phyloP scores from a whole-genome alignment of 2,888 invertebrate species.

The Neoaliturus tenellus region DNA sequence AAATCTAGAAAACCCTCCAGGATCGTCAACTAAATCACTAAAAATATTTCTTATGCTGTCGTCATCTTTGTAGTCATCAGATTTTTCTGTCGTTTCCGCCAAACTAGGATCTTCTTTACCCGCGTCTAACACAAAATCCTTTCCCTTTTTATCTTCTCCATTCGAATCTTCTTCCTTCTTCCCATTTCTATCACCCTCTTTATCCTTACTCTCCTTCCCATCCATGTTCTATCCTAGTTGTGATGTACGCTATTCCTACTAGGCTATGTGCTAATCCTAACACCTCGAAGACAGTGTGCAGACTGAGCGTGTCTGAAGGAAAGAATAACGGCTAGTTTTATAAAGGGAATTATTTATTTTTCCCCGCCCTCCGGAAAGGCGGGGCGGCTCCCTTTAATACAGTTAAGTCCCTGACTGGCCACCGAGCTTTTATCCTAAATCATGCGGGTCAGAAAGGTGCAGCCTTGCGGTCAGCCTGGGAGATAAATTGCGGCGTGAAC shows the following conservation, averaged over 20 bases:
- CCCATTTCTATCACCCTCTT: background rate
- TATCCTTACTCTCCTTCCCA: background rate
- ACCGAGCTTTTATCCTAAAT: slow-evolving; percentile 20
- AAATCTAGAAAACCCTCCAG: background rate
- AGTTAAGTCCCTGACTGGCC: slow-evolving; percentile 24
- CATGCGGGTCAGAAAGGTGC: background rate
- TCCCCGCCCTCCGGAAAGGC: slow-evolving; percentile 29
- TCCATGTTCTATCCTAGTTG: background rate
- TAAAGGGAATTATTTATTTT: slow-evolving; percentile 48
- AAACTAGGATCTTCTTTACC: background rate
- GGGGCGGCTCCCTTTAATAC: slow-evolving; percentile 41
- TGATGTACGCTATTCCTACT: background rate
- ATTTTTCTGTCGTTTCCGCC: background rate
- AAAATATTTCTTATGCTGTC: background rate
- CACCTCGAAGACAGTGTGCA: background rate
- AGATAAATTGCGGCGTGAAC: slow-evolving; percentile 1
- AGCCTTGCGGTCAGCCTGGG: slow-evolving; percentile 6
- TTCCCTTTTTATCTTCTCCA: background rate
- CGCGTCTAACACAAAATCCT: background rate
- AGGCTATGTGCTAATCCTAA: background rate
- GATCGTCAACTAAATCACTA: slow-evolving; percentile 1
- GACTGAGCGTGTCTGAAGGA: background rate
- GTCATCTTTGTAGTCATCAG: background rate
- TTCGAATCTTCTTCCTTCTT: background rate
- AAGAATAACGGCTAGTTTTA: slow-evolving; percentile 31